phyloP scores from a whole-genome alignment of 2,113 vertebrate species.

The Cololabis saira region DNA sequence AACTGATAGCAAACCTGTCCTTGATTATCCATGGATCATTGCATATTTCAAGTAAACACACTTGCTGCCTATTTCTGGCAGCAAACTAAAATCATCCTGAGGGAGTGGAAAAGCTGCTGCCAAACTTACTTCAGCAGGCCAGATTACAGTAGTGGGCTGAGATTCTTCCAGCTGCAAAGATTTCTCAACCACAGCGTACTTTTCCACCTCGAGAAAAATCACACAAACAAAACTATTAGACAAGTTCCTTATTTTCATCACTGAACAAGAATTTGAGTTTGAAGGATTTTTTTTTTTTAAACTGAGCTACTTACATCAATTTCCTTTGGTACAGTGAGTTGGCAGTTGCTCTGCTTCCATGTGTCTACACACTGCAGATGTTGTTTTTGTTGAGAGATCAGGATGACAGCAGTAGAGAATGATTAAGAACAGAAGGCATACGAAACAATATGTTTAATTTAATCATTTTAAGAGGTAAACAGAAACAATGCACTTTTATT shows the following conservation, averaged over 20 bases:
- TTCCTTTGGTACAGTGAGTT: constrained; percentile 91
- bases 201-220: constrained; percentile 88
- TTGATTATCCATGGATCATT: background rate
- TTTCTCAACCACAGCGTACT: constrained; percentile 95
- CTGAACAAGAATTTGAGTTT: background rate
- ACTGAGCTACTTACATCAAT: constrained; percentile 91
- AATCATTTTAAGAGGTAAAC: background rate
- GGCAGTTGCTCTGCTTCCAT: constrained; percentile 94
- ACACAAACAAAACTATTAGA: constrained; percentile 23
- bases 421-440: constrained; percentile 9
- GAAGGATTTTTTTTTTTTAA: background rate
- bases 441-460: background rate
- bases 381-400: background rate
- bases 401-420: background rate
- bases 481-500: background rate
- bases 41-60: background rate
- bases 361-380: constrained; percentile 91
- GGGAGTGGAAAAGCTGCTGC: constrained; percentile 13
- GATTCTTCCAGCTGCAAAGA: constrained; percentile 92
- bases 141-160: constrained; percentile 88
- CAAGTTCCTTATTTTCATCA: background rate
- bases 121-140: constrained; percentile 92
- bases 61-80: background rate
- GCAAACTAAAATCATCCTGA: too few species aligned
- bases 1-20: background rate